These are phyloP conservation scores for Coptotermes formosanus DNA, from an alignment of 1,140 invertebrate genomes.

Conservation along the genomic window DNA sequence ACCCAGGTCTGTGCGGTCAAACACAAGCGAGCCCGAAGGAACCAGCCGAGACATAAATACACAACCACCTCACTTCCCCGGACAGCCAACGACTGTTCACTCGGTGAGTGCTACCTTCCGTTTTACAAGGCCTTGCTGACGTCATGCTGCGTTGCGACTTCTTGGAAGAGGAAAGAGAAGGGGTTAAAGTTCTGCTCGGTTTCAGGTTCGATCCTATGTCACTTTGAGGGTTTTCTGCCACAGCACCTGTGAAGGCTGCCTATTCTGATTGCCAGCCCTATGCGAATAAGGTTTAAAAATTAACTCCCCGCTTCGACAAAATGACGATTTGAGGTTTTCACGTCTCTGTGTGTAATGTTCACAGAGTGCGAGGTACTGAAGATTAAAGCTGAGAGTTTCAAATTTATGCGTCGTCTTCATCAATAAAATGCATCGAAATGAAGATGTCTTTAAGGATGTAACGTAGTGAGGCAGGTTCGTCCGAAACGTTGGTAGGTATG, in stretches of 20 bases:
- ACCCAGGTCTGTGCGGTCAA: conserved; percentile 9
- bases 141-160: conserved; percentile 27
- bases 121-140: conserved; percentile 29
- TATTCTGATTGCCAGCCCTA: neutral
- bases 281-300: neutral
- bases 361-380: too few relatives aligned
- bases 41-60: conserved; percentile 16
- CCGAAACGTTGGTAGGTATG: too few relatives aligned
- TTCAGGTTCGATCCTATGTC: too few relatives aligned
- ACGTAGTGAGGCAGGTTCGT: too few relatives aligned
- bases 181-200: neutral
- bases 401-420: too few relatives aligned
- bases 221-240: too few relatives aligned
- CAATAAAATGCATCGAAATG: too few relatives aligned
- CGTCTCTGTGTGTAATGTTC: too few relatives aligned
- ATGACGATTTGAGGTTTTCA: too few relatives aligned
- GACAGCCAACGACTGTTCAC: neutral
- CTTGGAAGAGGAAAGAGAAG: neutral
- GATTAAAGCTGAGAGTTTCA: too few relatives aligned
- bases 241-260: neutral
- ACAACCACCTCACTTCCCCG: neutral
- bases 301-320: too few relatives aligned
- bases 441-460: too few relatives aligned
- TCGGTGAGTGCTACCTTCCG: neutral
- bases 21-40: conserved; percentile 16